Evolutionary conservation across 1,140 invertebrate species (phyloP), one percentile per base, ranked within the genome.

Genomic region (Melitaea cinxia): DNA sequence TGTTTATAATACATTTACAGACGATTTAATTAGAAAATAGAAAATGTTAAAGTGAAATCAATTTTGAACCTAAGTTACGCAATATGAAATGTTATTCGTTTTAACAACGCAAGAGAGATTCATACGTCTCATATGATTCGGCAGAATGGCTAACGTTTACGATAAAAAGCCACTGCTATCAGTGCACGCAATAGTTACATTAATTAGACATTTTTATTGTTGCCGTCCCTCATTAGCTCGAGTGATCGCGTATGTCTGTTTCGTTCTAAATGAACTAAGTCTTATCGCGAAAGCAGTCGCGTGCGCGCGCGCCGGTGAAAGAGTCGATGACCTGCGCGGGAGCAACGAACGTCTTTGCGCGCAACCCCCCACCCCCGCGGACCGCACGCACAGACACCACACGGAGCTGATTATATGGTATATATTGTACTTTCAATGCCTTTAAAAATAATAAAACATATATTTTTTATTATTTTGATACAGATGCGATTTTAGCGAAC

Each of bases 291-390:
- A 90, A 90, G 87, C 85, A 75, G 80, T 80, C 80, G 82, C 81
- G 83, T 79, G 83, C 84, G 76, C 79, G 64, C 53, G 77, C 81
- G 77, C 75, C 78, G 82, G 84, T 83, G 84, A 89, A 87, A 88
- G 84, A 87, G 85, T 87, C 84, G 75, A 74, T 74, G 87, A 85
- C 81, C 87, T 79, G 78, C 72, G 85, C 82, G 83, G 84, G 87
- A 79, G 80, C 87, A 89, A 88, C 85, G 87, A 89, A 89, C 87
- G 87, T 89, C 87, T 89, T 89, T 89, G 87, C 85, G 72, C 83
- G 75, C 74, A 75, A 63, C 73, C 73, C 72, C 73, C 71, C 52
- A 39, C 60, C 59, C 72, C 53, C 42, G 42, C 39, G 68, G 62
- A 61, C 62, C 68, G 53, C 70, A 70, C 70, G 68, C 70, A 73